Conservation (phyloP, 1,140 invertebrate genomes). For the Nephila pilipes region DNA sequence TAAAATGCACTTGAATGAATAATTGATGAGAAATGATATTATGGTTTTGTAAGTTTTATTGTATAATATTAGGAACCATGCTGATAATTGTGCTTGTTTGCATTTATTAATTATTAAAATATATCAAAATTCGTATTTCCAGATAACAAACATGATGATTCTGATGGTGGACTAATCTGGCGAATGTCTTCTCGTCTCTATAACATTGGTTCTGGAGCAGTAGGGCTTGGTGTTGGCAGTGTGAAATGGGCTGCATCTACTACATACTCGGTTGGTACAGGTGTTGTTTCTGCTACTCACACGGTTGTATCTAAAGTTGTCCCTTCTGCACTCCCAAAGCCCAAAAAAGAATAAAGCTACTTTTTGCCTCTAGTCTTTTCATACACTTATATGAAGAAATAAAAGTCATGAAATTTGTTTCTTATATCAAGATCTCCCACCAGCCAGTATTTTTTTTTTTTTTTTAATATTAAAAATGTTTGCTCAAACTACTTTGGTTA, state of each 20-base stretch:
- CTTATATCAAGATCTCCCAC: conserved; percentile 2
- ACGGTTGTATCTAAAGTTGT: conserved; percentile 67
- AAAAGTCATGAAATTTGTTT: conserved; percentile 11
- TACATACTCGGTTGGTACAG: conserved; percentile 61
- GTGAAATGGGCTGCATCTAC: conserved; percentile 73
- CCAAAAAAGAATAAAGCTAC: conserved; percentile 72
- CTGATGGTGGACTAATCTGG: conserved; percentile 35
- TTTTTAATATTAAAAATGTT: conserved; percentile 12
- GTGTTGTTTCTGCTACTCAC: conserved; percentile 54
- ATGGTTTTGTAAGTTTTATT: too few species aligned
- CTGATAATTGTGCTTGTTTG: background rate
- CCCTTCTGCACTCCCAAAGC: conserved; percentile 60
- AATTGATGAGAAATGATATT: too few species aligned
- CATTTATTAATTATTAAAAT: background rate
- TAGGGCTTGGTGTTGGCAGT: conserved; percentile 63
- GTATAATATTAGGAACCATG: too few species aligned
- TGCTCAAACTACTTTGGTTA: background rate
- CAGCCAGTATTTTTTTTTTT: conserved; percentile 34
- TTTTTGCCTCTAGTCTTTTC: conserved; percentile 6
- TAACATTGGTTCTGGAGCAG: conserved; percentile 65
- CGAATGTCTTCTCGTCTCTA: conserved; percentile 53
- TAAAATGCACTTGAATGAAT: too few species aligned
- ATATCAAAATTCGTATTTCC: background rate
- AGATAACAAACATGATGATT: background rate
- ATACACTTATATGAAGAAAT: background rate